Evolutionary conservation across 1,140 invertebrate genomes (phyloP).

Genomic region (Lepidotrigona ventralis): DNA sequence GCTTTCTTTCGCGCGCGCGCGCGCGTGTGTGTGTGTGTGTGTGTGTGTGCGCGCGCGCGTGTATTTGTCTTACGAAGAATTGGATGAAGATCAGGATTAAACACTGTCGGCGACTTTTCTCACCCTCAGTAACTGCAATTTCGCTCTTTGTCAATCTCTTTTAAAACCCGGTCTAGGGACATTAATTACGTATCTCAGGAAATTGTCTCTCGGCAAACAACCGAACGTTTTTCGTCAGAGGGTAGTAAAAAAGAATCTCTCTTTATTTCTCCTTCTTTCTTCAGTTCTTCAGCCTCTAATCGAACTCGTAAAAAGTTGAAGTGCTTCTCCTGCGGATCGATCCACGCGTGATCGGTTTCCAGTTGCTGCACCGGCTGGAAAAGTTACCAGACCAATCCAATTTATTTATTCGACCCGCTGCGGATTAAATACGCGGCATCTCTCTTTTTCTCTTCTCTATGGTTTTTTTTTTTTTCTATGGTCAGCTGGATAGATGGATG

Average conservation of each 20-base stretch:
- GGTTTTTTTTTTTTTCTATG: neutral
- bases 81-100: neutral
- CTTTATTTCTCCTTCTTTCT: neutral
- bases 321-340: conserved; percentile 31
- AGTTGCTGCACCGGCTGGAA: conserved; percentile 25
- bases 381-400: conserved; percentile 51
- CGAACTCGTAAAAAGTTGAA: conserved; percentile 56
- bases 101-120: neutral
- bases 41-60: no score
- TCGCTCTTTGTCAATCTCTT: neutral
- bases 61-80: neutral
- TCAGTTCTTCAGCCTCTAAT: conserved; percentile 24
- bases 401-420: conserved; percentile 56
- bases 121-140: neutral
- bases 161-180: conserved; percentile 11
- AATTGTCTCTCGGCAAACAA: conserved; percentile 22
- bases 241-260: neutral
- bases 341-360: conserved; percentile 26
- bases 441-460: neutral
- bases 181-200: conserved; percentile 40
- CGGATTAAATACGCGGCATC: neutral
- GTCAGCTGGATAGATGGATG: neutral
- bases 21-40: no score
- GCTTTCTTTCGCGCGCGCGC: no score
- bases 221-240: neutral